phyloP scores from a whole-genome alignment of 2,888 invertebrate species.

The Phengaris arion region DNA sequence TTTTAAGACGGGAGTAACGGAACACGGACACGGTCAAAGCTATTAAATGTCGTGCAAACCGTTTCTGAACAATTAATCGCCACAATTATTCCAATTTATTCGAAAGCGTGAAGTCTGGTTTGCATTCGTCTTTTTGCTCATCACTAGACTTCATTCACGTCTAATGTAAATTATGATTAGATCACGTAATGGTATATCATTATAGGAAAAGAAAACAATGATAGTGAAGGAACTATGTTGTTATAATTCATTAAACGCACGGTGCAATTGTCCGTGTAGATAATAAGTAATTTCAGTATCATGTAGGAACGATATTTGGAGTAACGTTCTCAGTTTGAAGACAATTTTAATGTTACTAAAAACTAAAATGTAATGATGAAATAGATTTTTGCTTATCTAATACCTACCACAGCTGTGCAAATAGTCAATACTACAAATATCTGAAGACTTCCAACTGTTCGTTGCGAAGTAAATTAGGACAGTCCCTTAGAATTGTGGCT shows the following conservation, averaged over 20 bases:
- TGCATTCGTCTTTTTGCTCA: conserved; percentile 38
- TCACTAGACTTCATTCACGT: conserved; percentile 4
- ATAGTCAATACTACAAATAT: background rate
- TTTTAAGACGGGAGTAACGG: conserved; percentile 16
- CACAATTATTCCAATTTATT: conserved; percentile 39
- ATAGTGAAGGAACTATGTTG: background rate
- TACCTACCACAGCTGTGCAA: background rate
- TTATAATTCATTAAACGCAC: background rate
- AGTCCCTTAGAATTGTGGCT: background rate
- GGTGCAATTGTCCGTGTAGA: background rate
- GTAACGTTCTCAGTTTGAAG: too few relatives aligned
- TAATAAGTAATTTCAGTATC: background rate
- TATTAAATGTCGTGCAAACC: conserved; percentile 27
- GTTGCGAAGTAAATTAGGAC: background rate
- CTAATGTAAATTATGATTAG: conserved; percentile 13
- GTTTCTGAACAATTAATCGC: conserved; percentile 37
- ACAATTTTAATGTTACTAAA: too few relatives aligned
- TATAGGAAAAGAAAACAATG: conserved; percentile 1
- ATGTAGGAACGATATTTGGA: too few relatives aligned
- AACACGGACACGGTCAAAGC: conserved; percentile 25
- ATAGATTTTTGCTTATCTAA: background rate
- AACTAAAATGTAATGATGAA: too few relatives aligned
- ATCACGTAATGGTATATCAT: conserved; percentile 21
- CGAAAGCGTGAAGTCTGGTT: conserved; percentile 41
- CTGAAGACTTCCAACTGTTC: background rate